A percentile compares a stretch with the other conserved stretches of the same genome.
Evolutionary conservation across 2,113 vertebrate species (phyloP).

Genomic region (Tetrao urogallus): DNA sequence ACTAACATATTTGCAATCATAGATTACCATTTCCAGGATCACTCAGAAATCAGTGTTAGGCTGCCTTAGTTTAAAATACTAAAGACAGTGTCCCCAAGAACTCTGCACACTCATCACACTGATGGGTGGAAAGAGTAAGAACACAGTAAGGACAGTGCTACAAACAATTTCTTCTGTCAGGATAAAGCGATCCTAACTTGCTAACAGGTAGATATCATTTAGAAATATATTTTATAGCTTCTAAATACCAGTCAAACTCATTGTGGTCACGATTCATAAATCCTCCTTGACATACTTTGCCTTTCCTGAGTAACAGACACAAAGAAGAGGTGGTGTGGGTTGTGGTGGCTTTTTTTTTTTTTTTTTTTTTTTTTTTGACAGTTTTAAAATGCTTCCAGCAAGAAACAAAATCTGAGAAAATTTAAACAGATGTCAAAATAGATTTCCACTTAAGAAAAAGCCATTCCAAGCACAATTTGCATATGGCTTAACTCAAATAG

Average conservation of each 20-base stretch:
- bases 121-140: neutral
- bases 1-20: neutral
- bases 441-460: conserved; percentile 24
- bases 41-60: neutral
- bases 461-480: neutral
- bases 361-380: neutral
- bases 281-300: neutral
- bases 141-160: neutral
- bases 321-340: neutral
- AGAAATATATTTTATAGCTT: neutral
- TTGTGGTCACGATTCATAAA: neutral
- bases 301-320: neutral
- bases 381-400: neutral
- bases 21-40: neutral
- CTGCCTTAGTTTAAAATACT: neutral
- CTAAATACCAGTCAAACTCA: neutral
- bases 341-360: neutral
- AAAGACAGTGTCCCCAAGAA: neutral
- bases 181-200: neutral
- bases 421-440: conserved; percentile 58
- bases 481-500: conserved; percentile 6
- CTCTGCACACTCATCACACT: neutral
- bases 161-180: neutral
- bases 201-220: neutral
- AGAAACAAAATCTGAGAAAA: conserved; percentile 22